These are phyloP conservation scores for Chamaedrilus cognettii DNA, from an alignment of 2,888 invertebrate species.

Conservation along the genomic window DNA sequence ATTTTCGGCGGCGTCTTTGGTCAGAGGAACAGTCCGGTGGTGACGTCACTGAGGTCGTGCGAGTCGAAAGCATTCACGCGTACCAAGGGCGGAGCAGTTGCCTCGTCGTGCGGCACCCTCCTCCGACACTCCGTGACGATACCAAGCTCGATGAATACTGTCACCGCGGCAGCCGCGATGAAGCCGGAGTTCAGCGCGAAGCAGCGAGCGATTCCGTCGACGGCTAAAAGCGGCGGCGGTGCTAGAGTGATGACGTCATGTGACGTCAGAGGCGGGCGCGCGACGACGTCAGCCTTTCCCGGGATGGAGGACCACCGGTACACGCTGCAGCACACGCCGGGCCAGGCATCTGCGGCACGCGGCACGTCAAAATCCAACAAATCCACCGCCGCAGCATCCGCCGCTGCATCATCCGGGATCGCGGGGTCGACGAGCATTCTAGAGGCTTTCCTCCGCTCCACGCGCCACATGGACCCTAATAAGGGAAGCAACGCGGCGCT, in stretches of 20 bases:
- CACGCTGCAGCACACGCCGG: slow-evolving; percentile 10
- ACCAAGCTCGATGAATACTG: slow-evolving; percentile 9
- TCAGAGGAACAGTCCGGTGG: not conserved
- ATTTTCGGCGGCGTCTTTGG: slow-evolving; percentile 16
- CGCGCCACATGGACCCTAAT: slow-evolving; percentile 34
- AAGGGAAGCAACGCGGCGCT: slow-evolving; percentile 36
- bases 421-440: slow-evolving; percentile 23
- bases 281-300: not conserved
- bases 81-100: slow-evolving; percentile 14
- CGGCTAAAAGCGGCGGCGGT: not conserved
- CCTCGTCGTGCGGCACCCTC: slow-evolving; percentile 22
- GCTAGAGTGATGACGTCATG: not conserved
- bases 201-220: not conserved
- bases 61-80: slow-evolving; percentile 16
- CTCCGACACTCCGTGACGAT: slow-evolving; percentile 25
- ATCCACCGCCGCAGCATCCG: not conserved
- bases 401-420: not conserved
- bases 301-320: slow-evolving; percentile 28
- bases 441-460: slow-evolving; percentile 33
- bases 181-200: not conserved
- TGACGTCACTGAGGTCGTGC: slow-evolving; percentile 13
- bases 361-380: not conserved
- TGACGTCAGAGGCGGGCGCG: not conserved
- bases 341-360: not conserved
- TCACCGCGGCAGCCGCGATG: not conserved